A percentile compares a stretch with the other conserved stretches of the same genome.
Evolutionary conservation across 2,888 invertebrate genomes (phyloP).

Genomic region (Acronicta psi): DNA sequence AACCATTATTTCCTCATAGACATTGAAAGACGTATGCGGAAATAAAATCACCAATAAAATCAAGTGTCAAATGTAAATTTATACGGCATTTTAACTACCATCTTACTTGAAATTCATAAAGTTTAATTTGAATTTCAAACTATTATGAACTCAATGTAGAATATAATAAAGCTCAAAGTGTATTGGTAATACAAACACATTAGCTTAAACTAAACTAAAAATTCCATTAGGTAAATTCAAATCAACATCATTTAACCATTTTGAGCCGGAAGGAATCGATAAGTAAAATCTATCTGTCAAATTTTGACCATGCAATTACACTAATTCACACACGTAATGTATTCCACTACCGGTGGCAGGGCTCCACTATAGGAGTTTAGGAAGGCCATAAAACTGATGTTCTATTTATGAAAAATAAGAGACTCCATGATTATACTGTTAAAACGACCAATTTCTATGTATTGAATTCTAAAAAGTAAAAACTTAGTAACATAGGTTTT

Average conservation of each 20-base stretch:
- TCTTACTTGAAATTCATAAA: background rate
- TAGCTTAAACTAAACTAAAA: too few species aligned
- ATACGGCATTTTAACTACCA: conserved; percentile 3
- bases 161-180: conserved; percentile 15
- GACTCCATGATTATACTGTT: too few species aligned
- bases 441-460: too few species aligned
- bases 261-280: conserved; percentile 8
- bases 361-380: too few species aligned
- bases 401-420: too few species aligned
- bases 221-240: conserved; percentile 12
- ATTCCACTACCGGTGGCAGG: background rate
- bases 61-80: conserved; percentile 12
- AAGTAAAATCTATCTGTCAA: conserved; percentile 15
- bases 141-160: background rate
- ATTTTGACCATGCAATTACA: background rate
- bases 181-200: background rate
- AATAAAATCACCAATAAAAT: conserved; percentile 11
- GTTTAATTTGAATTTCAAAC: background rate
- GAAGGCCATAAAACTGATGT: too few species aligned
- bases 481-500: background rate
- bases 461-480: too few species aligned
- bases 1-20: conserved; percentile 2
- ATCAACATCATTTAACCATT: conserved; percentile 20
- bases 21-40: conserved; percentile 12
- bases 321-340: background rate